Evolutionary conservation across 2,797 vertebrate genomes (phyloP).

Genomic region (Sebastes steindachneri): DNA sequence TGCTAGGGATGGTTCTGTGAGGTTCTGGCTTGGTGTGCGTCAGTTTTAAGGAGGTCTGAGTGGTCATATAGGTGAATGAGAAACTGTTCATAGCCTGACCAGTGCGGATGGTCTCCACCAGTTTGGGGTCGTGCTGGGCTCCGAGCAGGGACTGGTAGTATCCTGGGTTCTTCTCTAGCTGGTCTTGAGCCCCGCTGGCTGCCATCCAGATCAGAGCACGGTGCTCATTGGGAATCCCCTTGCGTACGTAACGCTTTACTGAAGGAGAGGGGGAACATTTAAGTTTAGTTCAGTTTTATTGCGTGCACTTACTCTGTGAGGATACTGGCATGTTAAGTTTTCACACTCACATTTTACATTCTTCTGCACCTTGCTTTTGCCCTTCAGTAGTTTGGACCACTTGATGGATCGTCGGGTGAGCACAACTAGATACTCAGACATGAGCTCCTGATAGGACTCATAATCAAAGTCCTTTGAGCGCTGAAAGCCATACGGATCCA

Average conservation of each 20-base stretch:
- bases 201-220: slow-evolving; percentile 92
- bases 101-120: slow-evolving; percentile 91
- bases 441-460: slow-evolving; percentile 89
- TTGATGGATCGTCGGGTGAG: slow-evolving; percentile 91
- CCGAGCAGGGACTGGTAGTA: slow-evolving; percentile 89
- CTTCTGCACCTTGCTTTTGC: slow-evolving; percentile 83
- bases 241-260: slow-evolving; percentile 97
- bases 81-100: slow-evolving; percentile 76
- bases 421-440: slow-evolving; percentile 89
- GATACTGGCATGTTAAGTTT: neutral
- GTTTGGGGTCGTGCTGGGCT: slow-evolving; percentile 84
- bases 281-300: neutral
- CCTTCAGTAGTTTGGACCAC: slow-evolving; percentile 92
- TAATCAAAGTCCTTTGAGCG: slow-evolving; percentile 87
- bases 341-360: slow-evolving; percentile 87
- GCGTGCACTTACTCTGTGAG: neutral
- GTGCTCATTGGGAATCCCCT: slow-evolving; percentile 93
- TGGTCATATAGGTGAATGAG: neutral
- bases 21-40: neutral
- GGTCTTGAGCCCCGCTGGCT: slow-evolving; percentile 91
- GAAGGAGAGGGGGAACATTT: slow-evolving; percentile 9
- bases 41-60: neutral
- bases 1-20: neutral
- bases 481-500: slow-evolving; percentile 94
- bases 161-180: slow-evolving; percentile 89